Percentiles rank a stretch among this genome's conserved stretches.
Evolutionary conservation across 2,113 vertebrate species (phyloP).

Genomic region (Blennius ocellaris): DNA sequence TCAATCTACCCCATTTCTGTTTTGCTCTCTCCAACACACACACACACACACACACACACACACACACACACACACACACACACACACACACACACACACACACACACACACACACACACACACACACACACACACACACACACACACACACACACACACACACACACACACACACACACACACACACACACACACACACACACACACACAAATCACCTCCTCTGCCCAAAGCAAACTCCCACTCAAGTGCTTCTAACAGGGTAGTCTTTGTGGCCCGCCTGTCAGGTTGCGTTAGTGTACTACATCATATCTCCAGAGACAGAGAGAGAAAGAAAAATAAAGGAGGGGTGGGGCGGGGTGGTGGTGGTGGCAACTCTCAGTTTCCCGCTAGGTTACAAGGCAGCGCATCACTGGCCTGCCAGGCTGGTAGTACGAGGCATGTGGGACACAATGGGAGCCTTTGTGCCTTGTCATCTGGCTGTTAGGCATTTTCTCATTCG

Average conservation of each 20-base stretch:
- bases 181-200: conserved; percentile 30
- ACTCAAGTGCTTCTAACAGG: conserved; percentile 64
- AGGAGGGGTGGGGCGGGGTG: background rate
- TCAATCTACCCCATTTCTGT: conserved; percentile 8
- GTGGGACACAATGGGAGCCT: conserved; percentile 83
- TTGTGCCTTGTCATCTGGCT: conserved; percentile 84
- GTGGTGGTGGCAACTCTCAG: conserved; percentile 24
- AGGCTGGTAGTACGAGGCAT: conserved; percentile 79
- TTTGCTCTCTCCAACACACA: background rate
- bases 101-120: background rate
- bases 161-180: conserved; percentile 12
- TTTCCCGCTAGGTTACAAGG: conserved; percentile 74
- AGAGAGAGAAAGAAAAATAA: conserved; percentile 14
- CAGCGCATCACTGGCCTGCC: conserved; percentile 75
- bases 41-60: conserved; percentile 54
- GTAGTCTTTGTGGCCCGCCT: conserved; percentile 82
- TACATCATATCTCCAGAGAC: conserved; percentile 77
- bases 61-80: background rate
- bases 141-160: background rate
- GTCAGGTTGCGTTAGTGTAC: conserved; percentile 85
- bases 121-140: background rate
- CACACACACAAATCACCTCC: conserved; percentile 67
- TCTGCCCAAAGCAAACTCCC: conserved; percentile 52
- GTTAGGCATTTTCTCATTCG: conserved; percentile 71
- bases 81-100: background rate